Evolutionary conservation across 2,113 vertebrate genomes (phyloP), one percentile per base, ranked within the genome.

Genomic region (Mesitornis unicolor): DNA sequence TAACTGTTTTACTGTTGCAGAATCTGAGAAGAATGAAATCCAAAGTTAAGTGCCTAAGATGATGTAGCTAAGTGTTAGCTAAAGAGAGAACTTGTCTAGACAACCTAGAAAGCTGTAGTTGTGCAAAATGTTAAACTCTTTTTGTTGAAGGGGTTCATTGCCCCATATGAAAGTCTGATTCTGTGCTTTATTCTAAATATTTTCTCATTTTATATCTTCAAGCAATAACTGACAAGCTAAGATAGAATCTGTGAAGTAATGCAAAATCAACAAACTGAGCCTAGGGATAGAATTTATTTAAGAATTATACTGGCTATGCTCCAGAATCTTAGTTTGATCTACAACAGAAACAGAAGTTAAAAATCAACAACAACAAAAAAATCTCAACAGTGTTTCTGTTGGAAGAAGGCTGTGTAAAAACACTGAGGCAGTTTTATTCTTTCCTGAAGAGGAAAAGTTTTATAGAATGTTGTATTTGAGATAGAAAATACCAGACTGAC

Each of bases 141-240:
- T 61, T 60, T 21, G 1, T 48, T 84, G 18, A 76, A 91, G 12
- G 11, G 3, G 5, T 65, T 5, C 1, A 0, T 57, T 78, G 33
- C 68, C 33, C 13, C 13, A 42, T 61, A 78, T 53, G 4, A 73
- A 78, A 59, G 59, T 89, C 51, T 59, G 31, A 75, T 84, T 91
- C 38, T 82, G 3, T 84, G 16, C 16, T 85, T 90, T 81, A 75
- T 78, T 89, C n/a, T 71, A 71, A 79, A 51, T 85, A 56, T 83
- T 88, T 94, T 90, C 31, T 26, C 7, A 22, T 85, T 85, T 90
- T 82, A 90, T n/a, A 85, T 93, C 73, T 84, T 86, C 31, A 84
- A 87, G 68, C 9, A 73, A 26, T 89, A 88, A 74, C 45, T 77
- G 45, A 35, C 7, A 91, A 86, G 73, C 40, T 45, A 79, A 60